A percentile compares a stretch with the other conserved stretches of the same genome.
These are phyloP conservation scores for Seriola rivoliana DNA, from an alignment of 2,113 vertebrate genomes.

Conservation along the genomic window DNA sequence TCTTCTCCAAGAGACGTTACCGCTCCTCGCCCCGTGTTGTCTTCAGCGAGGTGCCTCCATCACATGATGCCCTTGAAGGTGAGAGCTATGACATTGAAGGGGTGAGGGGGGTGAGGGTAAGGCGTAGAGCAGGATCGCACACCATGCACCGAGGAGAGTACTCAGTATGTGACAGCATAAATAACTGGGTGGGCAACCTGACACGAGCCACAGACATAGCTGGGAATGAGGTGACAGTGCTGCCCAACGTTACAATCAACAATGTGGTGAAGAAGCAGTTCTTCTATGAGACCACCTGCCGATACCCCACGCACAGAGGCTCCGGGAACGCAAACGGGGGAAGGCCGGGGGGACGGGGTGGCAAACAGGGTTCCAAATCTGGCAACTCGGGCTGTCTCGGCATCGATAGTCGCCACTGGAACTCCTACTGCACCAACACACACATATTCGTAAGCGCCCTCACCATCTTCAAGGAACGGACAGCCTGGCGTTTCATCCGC, in stretches of 20 bases:
- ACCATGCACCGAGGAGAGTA: slow-evolving; percentile 94
- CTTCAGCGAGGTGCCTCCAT: slow-evolving; percentile 91
- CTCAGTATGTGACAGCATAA: slow-evolving; percentile 96
- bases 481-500: slow-evolving; percentile 94
- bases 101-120: slow-evolving; percentile 87
- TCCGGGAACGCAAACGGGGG: slow-evolving; percentile 72
- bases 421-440: slow-evolving; percentile 98
- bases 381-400: slow-evolving; percentile 90
- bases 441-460: slow-evolving; percentile 96
- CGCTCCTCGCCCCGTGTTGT: slow-evolving; percentile 93
- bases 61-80: slow-evolving; percentile 77
- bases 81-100: slow-evolving; percentile 70
- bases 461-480: slow-evolving; percentile 91
- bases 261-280: slow-evolving; percentile 94
- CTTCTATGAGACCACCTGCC: slow-evolving; percentile 97
- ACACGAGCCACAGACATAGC: slow-evolving; percentile 94
- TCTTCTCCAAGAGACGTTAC: slow-evolving; percentile 91
- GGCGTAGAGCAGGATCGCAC: slow-evolving; percentile 83
- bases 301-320: slow-evolving; percentile 86
- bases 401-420: slow-evolving; percentile 96
- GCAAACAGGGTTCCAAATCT: slow-evolving; percentile 68
- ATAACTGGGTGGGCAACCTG: slow-evolving; percentile 94
- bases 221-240: slow-evolving; percentile 94
- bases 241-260: slow-evolving; percentile 94
- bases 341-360: slow-evolving; percentile 48